phyloP scores from a whole-genome alignment of 2,797 vertebrate species.

The Emys orbicularis region DNA sequence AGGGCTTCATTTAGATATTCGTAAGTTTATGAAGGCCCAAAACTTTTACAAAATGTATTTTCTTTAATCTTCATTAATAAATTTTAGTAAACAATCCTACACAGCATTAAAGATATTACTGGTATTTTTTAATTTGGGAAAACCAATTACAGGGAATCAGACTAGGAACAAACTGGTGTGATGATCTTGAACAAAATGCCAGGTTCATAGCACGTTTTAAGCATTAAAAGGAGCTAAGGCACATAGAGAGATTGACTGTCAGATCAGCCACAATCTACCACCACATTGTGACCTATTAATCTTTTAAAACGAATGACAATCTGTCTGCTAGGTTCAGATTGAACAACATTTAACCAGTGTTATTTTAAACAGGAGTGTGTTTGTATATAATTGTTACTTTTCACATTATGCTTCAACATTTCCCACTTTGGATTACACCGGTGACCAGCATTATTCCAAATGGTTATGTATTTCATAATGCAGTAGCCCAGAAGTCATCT shows the following conservation, averaged over 20 bases:
- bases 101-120: background rate
- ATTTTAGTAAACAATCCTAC: background rate
- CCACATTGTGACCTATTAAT: background rate
- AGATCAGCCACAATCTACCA: too few relatives aligned
- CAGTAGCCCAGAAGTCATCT: background rate
- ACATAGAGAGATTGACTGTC: background rate
- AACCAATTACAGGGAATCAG: background rate
- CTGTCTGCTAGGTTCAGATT: background rate
- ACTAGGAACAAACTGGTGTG: background rate
- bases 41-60: background rate
- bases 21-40: accelerated
- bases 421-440: background rate
- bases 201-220: accelerated
- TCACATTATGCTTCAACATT: background rate
- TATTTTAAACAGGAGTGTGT: background rate
- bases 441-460: background rate
- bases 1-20: background rate
- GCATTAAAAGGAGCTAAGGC: background rate
- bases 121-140: background rate
- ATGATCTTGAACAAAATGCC: too few relatives aligned
- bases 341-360: background rate
- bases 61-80: background rate
- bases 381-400: background rate
- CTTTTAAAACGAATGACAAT: background rate
- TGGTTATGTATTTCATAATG: background rate